Evolutionary conservation across 2,797 vertebrate species (phyloP).

Genomic region (Xenops minutus): DNA sequence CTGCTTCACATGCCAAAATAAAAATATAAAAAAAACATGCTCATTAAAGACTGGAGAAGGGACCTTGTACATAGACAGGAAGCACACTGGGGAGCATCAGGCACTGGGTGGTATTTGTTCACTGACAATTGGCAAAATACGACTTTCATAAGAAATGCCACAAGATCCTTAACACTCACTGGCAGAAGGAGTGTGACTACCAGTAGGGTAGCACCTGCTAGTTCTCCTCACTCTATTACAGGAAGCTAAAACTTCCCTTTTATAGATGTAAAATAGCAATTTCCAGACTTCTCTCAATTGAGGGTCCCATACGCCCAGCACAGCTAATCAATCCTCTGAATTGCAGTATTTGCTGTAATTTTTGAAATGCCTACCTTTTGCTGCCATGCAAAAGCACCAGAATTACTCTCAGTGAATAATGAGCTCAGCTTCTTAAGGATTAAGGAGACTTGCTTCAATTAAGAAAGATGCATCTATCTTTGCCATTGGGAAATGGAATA

Average conservation of each 20-base stretch:
- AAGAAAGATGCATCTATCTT: conserved; percentile 47
- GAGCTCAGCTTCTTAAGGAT: not conserved
- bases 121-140: not conserved
- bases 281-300: not conserved
- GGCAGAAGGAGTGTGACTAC: not conserved
- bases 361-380: not conserved
- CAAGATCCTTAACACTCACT: not conserved
- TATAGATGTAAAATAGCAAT: not conserved
- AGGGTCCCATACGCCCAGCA: not conserved
- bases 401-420: not conserved
- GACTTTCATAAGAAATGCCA: not conserved
- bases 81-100: not conserved
- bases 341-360: not conserved
- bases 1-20: not conserved
- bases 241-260: not conserved
- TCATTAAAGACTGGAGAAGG: not conserved
- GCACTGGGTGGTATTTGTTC: not conserved
- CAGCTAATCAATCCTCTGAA: not conserved
- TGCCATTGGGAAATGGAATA: conserved; percentile 36
- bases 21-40: not conserved
- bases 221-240: not conserved
- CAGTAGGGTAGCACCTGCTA: not conserved
- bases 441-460: conserved; percentile 25
- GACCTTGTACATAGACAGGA: not conserved
- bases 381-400: not conserved